A percentile compares a stretch with the other conserved stretches of the same genome.
phyloP scores from a whole-genome alignment of 2,113 vertebrate genomes.

The Oryzias melastigma region DNA sequence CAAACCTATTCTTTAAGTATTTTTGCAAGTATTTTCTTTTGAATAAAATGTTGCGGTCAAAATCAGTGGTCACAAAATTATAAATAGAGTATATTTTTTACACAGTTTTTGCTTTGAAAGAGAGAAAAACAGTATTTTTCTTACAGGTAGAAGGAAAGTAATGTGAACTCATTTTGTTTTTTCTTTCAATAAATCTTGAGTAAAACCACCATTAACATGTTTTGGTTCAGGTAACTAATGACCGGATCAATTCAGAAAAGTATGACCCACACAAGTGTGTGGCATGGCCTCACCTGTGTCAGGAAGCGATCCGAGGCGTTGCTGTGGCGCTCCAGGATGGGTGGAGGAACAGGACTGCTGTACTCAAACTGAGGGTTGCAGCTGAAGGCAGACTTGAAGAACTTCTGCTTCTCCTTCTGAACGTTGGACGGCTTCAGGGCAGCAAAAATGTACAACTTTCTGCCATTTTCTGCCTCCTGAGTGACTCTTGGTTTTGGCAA shows the following conservation, averaged over 20 bases:
- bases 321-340: conserved; percentile 81
- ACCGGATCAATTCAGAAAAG: too few relatives aligned
- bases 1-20: not conserved
- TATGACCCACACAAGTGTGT: too few relatives aligned
- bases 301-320: conserved; percentile 85
- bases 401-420: conserved; percentile 86
- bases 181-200: too few relatives aligned
- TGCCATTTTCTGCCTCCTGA: conserved; percentile 73
- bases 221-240: too few relatives aligned
- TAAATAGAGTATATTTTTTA: not conserved
- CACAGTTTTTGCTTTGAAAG: too few relatives aligned
- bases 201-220: too few relatives aligned
- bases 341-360: conserved; percentile 79
- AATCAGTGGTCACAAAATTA: too few relatives aligned
- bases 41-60: too few relatives aligned
- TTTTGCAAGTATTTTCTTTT: too few relatives aligned
- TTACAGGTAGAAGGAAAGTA: too few relatives aligned
- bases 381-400: conserved; percentile 86
- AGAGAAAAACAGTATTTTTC: too few relatives aligned
- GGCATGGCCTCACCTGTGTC: conserved; percentile 53
- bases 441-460: conserved; percentile 85
- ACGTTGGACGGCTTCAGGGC: conserved; percentile 93
- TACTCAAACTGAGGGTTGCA: conserved; percentile 95
- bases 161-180: too few relatives aligned
- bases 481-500: conserved; percentile 59